Percentiles rank a stretch among this genome's conserved stretches.
Conservation (phyloP, 1,140 invertebrate species). For the Lethrus apterus region DNA sequence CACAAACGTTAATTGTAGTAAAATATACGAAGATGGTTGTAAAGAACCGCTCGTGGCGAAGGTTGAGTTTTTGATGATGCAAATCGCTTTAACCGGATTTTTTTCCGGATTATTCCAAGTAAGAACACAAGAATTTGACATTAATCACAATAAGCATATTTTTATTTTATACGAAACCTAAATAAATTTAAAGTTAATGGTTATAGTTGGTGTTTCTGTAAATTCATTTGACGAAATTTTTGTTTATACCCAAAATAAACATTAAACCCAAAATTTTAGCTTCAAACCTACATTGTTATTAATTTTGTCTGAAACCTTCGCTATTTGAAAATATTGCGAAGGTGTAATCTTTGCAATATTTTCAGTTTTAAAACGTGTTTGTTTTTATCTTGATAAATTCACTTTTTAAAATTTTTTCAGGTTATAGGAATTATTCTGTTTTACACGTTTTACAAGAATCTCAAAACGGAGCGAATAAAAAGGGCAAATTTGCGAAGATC, state of each 20-base stretch:
- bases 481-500: conserved; percentile 7
- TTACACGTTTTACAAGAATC: not conserved
- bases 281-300: no score
- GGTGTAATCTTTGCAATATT: no score
- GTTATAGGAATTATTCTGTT: not conserved
- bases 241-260: no score
- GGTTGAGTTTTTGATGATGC: conserved; percentile 28
- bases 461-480: conserved; percentile 4
- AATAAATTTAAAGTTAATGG: no score
- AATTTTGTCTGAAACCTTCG: no score
- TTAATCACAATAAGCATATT: no score
- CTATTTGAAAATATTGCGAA: no score
- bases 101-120: conserved; percentile 29
- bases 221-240: not conserved
- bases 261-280: no score
- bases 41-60: conserved; percentile 26
- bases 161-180: no score
- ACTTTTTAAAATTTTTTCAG: not conserved
- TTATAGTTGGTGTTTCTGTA: no score
- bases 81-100: conserved; percentile 30
- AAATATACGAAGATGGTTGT: conserved; percentile 30
- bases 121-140: conserved; percentile 12
- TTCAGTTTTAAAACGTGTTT: no score
- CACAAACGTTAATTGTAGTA: conserved; percentile 13
- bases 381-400: no score